A percentile compares a stretch with the other conserved stretches of the same genome.
These are phyloP conservation scores for Gallinago solitaria DNA, from an alignment of 2,797 vertebrate genomes.

Conservation along the genomic window DNA sequence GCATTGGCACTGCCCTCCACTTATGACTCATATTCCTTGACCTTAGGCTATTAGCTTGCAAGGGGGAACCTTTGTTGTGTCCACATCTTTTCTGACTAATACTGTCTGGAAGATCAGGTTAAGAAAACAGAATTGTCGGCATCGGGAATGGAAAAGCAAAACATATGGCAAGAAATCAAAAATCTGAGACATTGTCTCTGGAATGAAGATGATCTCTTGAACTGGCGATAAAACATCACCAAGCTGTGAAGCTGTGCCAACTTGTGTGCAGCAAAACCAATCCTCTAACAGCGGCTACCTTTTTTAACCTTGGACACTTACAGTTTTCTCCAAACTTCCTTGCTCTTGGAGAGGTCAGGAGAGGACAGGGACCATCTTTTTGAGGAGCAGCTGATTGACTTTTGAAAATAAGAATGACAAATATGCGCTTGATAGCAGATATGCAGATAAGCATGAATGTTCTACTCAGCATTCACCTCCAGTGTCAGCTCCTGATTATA, in stretches of 20 bases:
- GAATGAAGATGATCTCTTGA: slow-evolving; percentile 57
- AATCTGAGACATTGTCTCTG: slow-evolving; percentile 49
- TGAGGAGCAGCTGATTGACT: slow-evolving; percentile 17
- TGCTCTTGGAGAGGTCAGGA: not conserved
- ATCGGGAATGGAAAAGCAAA: slow-evolving; percentile 50
- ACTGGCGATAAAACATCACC: slow-evolving; percentile 20
- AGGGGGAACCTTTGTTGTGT: slow-evolving; percentile 38
- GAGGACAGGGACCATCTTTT: slow-evolving; percentile 15
- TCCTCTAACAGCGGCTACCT: not conserved
- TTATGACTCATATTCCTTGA: slow-evolving; percentile 40
- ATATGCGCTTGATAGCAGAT: slow-evolving; percentile 52
- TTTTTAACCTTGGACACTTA: not conserved
- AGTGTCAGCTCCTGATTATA: not conserved
- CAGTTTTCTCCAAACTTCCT: not conserved
- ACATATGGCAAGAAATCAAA: slow-evolving; percentile 65
- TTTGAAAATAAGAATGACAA: slow-evolving; percentile 60
- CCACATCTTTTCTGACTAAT: slow-evolving; percentile 46
- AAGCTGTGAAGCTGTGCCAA: not conserved
- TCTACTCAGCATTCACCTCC: slow-evolving; percentile 22
- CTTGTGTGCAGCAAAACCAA: not conserved
- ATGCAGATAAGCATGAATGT: slow-evolving; percentile 40
- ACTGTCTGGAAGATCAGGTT: slow-evolving; percentile 51
- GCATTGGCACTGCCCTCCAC: not conserved
- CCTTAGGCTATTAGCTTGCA: slow-evolving; percentile 22
- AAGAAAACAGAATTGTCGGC: slow-evolving; percentile 68